Conservation (phyloP, 2,888 invertebrate genomes). For the Thera britannica region DNA sequence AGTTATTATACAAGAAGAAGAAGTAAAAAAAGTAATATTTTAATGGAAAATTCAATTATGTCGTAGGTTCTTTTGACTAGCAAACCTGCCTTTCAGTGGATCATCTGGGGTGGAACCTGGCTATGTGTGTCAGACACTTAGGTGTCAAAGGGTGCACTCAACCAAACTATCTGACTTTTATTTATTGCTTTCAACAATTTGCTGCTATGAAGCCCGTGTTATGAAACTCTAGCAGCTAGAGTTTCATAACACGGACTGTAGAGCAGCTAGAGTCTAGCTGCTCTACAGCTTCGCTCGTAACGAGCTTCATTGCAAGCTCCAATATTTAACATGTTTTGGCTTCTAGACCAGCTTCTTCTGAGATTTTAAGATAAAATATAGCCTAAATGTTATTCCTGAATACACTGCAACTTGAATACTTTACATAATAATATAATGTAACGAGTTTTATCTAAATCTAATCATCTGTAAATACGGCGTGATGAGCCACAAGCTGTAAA, state of each 20-base stretch:
- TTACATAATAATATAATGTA: too few relatives aligned
- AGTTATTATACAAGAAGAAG: too few relatives aligned
- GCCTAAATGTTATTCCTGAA: too few relatives aligned
- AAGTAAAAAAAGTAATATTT: background rate
- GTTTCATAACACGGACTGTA: background rate
- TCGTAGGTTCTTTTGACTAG: conserved; percentile 31
- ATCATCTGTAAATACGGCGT: too few relatives aligned
- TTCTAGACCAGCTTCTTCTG: too few relatives aligned
- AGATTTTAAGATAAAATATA: too few relatives aligned
- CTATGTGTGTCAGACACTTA: conserved; percentile 31
- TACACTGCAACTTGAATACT: too few relatives aligned
- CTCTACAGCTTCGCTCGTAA: too few relatives aligned
- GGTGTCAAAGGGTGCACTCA: conserved; percentile 54
- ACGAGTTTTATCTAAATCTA: too few relatives aligned
- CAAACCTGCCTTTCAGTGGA: conserved; percentile 53
- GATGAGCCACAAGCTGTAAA: too few relatives aligned
- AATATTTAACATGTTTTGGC: too few relatives aligned
- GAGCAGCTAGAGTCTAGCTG: conserved; percentile 19
- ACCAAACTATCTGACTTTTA: conserved; percentile 54
- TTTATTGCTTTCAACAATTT: conserved; percentile 41
- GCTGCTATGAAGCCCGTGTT: conserved; percentile 17
- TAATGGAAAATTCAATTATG: conserved; percentile 27
- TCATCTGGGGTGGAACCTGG: conserved; percentile 53
- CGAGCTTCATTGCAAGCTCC: too few relatives aligned
- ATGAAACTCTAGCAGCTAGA: background rate